Base-by-base conservation (phyloP, 2,888 invertebrate genomes). In the Hoplodrina ambigua region DNA sequence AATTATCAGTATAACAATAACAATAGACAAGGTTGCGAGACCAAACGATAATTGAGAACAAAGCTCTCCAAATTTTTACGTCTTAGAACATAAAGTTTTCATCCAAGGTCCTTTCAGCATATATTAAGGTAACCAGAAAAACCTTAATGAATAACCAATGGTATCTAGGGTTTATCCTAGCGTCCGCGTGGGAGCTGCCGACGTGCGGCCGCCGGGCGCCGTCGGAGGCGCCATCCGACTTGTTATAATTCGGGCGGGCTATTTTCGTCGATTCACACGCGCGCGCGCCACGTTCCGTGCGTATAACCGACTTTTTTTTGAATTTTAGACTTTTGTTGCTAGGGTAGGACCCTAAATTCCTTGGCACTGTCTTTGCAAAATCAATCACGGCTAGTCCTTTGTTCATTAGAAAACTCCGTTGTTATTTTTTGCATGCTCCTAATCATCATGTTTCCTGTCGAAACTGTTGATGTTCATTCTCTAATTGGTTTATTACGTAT, bases 221-320 rank as follows among this genome's bases (percentile, higher is more conserved):
- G 91, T 74, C 85, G 85, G 89, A 90, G 94, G 94, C 95, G 94
- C 94, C 95, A 93, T 89, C 90, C 91, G 91, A 89, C 93, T 88
- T 89, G 93, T 91, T 94, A 92, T 93, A 95, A 94, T 95, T 95
- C 93, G 94, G 95, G 92, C 93, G 89, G 86, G 94, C 92, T 95
- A 95, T 95, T 95, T 95, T 91, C 88, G 93, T 90, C 93, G 93
- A 92, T 93, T 94, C 93, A 94, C 94, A 94, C 93, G 93, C 93
- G 91, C 88, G 85, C 86, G 89, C 90, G 89, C 91, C 86, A 87
- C 85, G 87, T 87, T 89, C 88, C 89, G 87, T 90, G 90, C 92
- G 91, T 92, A 91, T 88, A 89, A 88, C 87, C 86, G 73, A 81
- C 63, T 75, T 81, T 91, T n/a, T 91, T 93, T 91, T 87, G 83